Conservation (phyloP, 2,888 invertebrate genomes). For the Myopa tessellatipennis region DNA sequence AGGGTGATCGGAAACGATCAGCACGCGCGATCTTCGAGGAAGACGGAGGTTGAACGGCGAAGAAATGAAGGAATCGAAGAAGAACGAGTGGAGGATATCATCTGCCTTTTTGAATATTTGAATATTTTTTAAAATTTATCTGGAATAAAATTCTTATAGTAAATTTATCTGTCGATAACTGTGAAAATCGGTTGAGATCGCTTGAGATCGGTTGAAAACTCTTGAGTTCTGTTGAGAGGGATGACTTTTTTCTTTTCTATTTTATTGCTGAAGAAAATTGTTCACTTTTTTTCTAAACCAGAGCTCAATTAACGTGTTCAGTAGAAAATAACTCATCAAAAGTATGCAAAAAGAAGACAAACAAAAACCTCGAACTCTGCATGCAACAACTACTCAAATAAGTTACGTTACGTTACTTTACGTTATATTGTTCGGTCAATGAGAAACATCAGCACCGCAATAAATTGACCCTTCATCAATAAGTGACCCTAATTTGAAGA, state of each 20-base stretch:
- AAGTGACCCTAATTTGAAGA: constrained; percentile 35
- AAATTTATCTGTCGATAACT: too few species aligned
- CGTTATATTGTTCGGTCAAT: constrained; percentile 16
- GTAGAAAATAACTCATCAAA: constrained; percentile 1
- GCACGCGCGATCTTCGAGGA: constrained; percentile 25
- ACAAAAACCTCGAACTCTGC: not conserved
- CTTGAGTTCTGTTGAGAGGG: too few species aligned
- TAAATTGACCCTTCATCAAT: constrained; percentile 40
- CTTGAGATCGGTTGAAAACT: too few species aligned
- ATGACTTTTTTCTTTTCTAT: not conserved
- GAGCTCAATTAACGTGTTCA: constrained; percentile 34
- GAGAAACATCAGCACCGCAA: constrained; percentile 25
- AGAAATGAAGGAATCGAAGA: not conserved
- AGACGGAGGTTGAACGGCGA: not conserved
- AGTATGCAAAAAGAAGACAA: not conserved
- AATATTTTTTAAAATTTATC: too few species aligned
- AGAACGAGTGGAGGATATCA: not conserved
- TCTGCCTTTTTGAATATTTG: not conserved
- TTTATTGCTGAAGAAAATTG: too few species aligned
- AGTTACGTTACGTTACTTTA: not conserved
- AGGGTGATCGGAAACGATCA: constrained; percentile 25
- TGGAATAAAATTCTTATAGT: too few species aligned
- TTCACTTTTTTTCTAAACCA: constrained; percentile 3
- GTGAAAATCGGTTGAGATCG: too few species aligned
- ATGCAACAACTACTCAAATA: constrained; percentile 25